A percentile compares a stretch with the other conserved stretches of the same genome.
Conservation (phyloP, 2,113 vertebrate genomes). For the Bufo gargarizans region DNA sequence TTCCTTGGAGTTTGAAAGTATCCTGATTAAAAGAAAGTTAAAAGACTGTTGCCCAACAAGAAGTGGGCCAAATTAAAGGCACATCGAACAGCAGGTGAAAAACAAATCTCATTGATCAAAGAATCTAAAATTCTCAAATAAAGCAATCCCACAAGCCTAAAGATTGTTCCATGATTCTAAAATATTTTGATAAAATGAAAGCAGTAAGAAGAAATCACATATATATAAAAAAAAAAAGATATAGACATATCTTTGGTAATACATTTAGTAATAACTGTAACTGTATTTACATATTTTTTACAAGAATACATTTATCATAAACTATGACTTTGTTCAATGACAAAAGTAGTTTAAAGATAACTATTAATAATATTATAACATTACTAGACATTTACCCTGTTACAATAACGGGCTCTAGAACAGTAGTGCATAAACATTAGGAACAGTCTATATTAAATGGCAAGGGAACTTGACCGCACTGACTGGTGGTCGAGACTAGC, state of each 20-base stretch:
- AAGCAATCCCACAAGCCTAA: conserved; percentile 54
- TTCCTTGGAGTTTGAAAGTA: conserved; percentile 44
- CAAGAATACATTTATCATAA: neutral
- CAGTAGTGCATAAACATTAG: too few relatives aligned
- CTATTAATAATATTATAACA: too few relatives aligned
- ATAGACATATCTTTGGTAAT: neutral
- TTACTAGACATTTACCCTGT: too few relatives aligned
- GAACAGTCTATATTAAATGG: too few relatives aligned
- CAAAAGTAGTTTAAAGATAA: too few relatives aligned
- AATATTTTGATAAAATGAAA: conserved; percentile 44
- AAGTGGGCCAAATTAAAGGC: conserved; percentile 63
- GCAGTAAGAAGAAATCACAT: neutral
- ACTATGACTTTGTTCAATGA: conserved; percentile 4
- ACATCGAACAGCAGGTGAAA: conserved; percentile 65
- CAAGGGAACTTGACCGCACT: too few relatives aligned
- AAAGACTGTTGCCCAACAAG: conserved; percentile 64
- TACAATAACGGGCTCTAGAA: too few relatives aligned
- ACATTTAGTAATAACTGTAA: neutral
- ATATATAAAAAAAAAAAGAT: neutral
- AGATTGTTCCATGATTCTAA: conserved; percentile 61
- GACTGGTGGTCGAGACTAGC: too few relatives aligned
- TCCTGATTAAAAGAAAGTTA: conserved; percentile 67
- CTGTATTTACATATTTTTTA: neutral
- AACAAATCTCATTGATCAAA: conserved; percentile 67
- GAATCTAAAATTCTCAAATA: conserved; percentile 55